Base-by-base conservation (phyloP, 2,888 invertebrate genomes). In the Cerceris ruficornis region DNA sequence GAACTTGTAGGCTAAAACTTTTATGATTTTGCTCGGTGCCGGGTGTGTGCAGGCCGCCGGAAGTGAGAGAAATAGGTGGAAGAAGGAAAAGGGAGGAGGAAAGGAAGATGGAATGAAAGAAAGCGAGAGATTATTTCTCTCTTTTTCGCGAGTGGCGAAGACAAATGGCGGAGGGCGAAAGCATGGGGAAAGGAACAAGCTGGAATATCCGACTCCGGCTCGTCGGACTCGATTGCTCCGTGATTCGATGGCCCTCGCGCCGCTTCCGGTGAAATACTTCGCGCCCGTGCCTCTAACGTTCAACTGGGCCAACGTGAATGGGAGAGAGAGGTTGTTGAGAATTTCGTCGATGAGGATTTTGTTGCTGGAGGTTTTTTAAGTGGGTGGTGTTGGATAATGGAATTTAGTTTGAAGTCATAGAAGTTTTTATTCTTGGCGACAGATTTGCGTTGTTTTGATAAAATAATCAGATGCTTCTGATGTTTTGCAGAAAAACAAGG, bases 1-100 rank as follows among this genome's bases (percentile, higher is more conserved):
- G 62, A 73, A 82, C 79, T 86, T 80, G 82, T 82, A 86, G 83
- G 77, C 82, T 83, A 82, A 88, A 88, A 88, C 83, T 88, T 88
- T 88, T 88, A 88, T 87, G 87, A 88, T 88, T 88, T 86, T 86
- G 78, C 84, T 87, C 84, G 28, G 83, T 77, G 82, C 70, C 70
- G 80, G 80, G 65, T 62, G 79, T 62, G 79, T 9, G 61, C 75
- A 43, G 66, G 59, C 13, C 50, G 67, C 61, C 58, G 71, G 61
- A 46, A 15, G 13, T 7, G 59, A 59, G 14, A 14, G 43, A n/a
- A 43, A 57, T 42, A 17, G 14, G 13, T 11, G 57, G 52, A 39
- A 14, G 14, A 11, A 42, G 0, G 58, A 13, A 52, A 43, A 49
- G 41, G 46, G n/a, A 43, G 41, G n/a, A 57, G 50, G 41, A n/a